Evolutionary conservation across 2,888 invertebrate genomes (phyloP), one percentile per base, ranked within the genome.

Genomic region (Hecatera dysodea): DNA sequence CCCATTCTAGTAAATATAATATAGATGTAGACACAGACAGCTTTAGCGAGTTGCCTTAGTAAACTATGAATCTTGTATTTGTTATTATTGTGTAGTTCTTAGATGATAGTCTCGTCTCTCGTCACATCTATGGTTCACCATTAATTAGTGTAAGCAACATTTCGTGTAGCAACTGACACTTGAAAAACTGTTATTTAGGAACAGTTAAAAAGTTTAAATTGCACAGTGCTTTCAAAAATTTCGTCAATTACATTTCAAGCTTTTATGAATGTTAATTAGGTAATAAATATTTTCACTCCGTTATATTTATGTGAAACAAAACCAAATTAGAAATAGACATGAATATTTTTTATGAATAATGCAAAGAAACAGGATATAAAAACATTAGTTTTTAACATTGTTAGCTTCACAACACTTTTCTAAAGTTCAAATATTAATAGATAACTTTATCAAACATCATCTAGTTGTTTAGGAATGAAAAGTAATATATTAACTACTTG

Each of bases 11-110:
- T 85, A 82, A 79, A 66, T 66, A 61, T 67, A 62, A 61, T 55
- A 50, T 82, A 81, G 69, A 42, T 72, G 66, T 82, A 83, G 73
- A 82, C 78, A 75, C 77, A 59, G 81, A 85, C 88, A 86, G 88
- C 88, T 90, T 89, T 90, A 91, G 84, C 57, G 64, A 84, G 84
- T 88, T 89, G 89, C 85, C 87, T 88, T 89, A 85, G 74, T 78
- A 69, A 83, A 71, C 24, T 75, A 74, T 79, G 80, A 66, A 85
- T 85, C 84, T 86, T 83, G 70, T 78, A 78, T 80, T 79, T 81
- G 57, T 81, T 72, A 68, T 69, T 63, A 57, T 70, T 81, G 59
- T 80, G 61, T 83, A 85, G 69, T 67, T 56, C 36, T 62, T 78
- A 85, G 67, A 62, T 29, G 9, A 15, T 77, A 83, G 66, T 64